Conservation (phyloP, 92 coral and sea anemone genomes). For the Phenganax subtilis region DNA sequence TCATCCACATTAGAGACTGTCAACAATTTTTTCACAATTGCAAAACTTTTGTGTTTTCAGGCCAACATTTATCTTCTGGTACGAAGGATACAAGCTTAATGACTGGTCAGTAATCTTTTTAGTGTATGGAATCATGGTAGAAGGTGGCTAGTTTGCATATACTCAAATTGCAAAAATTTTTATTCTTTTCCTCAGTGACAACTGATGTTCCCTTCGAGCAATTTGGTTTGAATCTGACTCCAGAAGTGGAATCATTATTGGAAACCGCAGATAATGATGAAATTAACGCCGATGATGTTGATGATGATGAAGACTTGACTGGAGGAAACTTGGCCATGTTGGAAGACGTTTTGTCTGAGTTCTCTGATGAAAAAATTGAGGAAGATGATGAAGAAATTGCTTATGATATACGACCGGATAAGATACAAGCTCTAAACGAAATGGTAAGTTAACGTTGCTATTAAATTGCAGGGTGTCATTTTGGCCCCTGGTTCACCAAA, state of each 20-base stretch:
- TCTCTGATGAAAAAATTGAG: conserved; percentile 53
- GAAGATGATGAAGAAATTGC: conserved; percentile 69
- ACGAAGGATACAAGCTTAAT: too few relatives aligned
- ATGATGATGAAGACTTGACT: conserved; percentile 64
- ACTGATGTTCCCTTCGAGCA: background rate
- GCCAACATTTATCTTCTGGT: too few relatives aligned
- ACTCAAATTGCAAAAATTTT: background rate
- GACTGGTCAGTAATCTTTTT: too few relatives aligned
- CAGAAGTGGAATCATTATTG: background rate
- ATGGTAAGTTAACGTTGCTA: conserved; percentile 42
- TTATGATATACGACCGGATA: conserved; percentile 57
- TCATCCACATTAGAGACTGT: too few relatives aligned
- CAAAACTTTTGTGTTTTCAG: too few relatives aligned
- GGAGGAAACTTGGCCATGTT: conserved; percentile 84
- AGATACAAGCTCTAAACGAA: conserved; percentile 76
- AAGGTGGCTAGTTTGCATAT: background rate
- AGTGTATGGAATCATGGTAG: too few relatives aligned
- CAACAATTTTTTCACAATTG: too few relatives aligned
- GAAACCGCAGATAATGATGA: background rate
- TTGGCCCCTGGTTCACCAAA: too few relatives aligned
- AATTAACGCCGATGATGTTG: background rate
- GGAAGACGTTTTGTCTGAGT: conserved; percentile 57
- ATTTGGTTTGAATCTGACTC: background rate
- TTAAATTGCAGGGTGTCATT: too few relatives aligned
- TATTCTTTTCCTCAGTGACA: background rate